Conservation (phyloP, 2,888 invertebrate genomes). For the Acanthococcus lagerstroemiae region DNA sequence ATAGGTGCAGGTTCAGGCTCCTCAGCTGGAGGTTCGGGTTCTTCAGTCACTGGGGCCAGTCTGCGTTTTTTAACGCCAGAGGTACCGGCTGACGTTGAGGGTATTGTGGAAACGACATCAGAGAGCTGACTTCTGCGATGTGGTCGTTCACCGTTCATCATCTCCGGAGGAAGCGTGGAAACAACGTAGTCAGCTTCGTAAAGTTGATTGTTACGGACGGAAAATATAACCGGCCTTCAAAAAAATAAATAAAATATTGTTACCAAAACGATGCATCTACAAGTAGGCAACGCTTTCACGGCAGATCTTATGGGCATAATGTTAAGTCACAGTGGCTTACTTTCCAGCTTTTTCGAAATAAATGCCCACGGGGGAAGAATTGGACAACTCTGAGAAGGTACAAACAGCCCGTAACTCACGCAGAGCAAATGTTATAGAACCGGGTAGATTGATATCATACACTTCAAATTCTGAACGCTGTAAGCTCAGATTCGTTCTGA, state of each 20-base stretch:
- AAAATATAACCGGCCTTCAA: slow-evolving; percentile 61
- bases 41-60: slow-evolving; percentile 4
- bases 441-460: slow-evolving; percentile 54
- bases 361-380: slow-evolving; percentile 52
- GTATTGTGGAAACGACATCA: slow-evolving; percentile 15
- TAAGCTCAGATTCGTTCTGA: slow-evolving; percentile 66
- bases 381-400: slow-evolving; percentile 64
- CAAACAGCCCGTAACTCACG: slow-evolving; percentile 74
- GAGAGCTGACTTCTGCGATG: slow-evolving; percentile 19
- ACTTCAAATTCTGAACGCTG: slow-evolving; percentile 62
- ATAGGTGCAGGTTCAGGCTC: not conserved
- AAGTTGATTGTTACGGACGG: slow-evolving; percentile 57
- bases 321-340: slow-evolving; percentile 44
- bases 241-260: slow-evolving; percentile 16
- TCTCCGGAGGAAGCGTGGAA: slow-evolving; percentile 50
- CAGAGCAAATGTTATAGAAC: slow-evolving; percentile 70
- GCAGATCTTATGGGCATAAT: too few species aligned
- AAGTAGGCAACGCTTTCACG: not conserved
- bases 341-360: slow-evolving; percentile 67
- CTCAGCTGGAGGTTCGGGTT: not conserved
- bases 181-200: slow-evolving; percentile 72
- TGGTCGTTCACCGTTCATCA: slow-evolving; percentile 17
- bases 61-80: slow-evolving; percentile 4
- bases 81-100: not conserved
- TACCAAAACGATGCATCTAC: not conserved